These are phyloP conservation scores for Atta texana DNA, from an alignment of 1,140 invertebrate genomes.

Conservation along the genomic window DNA sequence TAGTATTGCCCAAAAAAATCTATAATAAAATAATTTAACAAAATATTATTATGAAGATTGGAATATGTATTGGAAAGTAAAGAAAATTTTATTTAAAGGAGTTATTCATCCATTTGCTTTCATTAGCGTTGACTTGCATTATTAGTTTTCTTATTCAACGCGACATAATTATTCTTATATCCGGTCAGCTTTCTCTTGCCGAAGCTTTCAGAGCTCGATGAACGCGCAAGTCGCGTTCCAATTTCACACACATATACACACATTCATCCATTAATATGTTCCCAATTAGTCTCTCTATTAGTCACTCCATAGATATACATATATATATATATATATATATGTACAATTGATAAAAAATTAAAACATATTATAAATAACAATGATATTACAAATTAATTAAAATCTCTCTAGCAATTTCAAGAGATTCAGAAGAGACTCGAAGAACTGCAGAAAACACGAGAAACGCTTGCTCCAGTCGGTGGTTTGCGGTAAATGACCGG, in stretches of 20 bases:
- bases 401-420: not conserved
- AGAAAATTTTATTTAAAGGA: not conserved
- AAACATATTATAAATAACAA: constrained; percentile 16
- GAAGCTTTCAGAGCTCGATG: not conserved
- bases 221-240: not conserved
- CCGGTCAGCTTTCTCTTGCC: not conserved
- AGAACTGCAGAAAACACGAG: not conserved
- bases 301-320: not conserved
- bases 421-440: not conserved
- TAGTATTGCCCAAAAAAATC: not conserved
- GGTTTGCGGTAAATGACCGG: not conserved
- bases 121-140: not conserved
- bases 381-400: not conserved
- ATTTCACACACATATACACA: not conserved
- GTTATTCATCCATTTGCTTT: not conserved
- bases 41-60: not conserved
- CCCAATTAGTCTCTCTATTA: not conserved
- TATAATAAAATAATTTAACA: not conserved
- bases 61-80: not conserved
- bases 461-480: too few relatives aligned
- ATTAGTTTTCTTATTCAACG: too few relatives aligned
- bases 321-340: not conserved
- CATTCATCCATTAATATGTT: not conserved
- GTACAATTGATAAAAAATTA: not conserved
- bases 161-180: too few relatives aligned